Evolutionary conservation across 2,113 vertebrate genomes (phyloP), one percentile per base, ranked within the genome.

Genomic region (Cyprinodon variegatus): DNA sequence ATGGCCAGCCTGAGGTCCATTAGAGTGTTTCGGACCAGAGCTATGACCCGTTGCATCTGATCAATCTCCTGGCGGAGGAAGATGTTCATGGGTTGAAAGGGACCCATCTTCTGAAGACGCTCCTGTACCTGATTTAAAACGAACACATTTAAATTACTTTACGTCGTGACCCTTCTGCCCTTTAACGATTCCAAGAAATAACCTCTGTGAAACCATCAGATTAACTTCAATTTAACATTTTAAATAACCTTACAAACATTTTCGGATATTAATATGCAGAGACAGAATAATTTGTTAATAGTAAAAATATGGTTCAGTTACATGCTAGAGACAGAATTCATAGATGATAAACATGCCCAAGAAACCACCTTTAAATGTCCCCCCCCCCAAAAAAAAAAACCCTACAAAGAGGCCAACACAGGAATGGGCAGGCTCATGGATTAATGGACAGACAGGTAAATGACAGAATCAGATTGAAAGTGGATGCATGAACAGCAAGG

Each of bases 21-120:
- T 77, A 99, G 91, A 4, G 96, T 97, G 91, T 83, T 95, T 79
- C 96, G 93, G 64, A 99, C 97, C 63, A 97, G 92, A 37, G 89
- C 90, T 69, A 98, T 95, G 29, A 99, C 91, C 64, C 90, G 90
- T 85, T 97, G 96, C 96, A 99, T 98, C 38, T 95, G 92, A 70
- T 98, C 96, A 12, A 98, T 95, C 91, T 99, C 98, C 84, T 99
- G 97, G 37, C 95, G 91, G 71, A 99, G 93, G 93, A 99, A 98
- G 76, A 99, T 99, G 90, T 96, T 98, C 96, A 99, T 97, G 7
- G 98, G 97, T 83, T 96, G 95, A 77, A 98, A 94, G 0, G 94
- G 77, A 29, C 97, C 98, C 95, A 98, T 97, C 77, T 93, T 95
- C 81, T 93, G 94, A 12, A 99, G 93, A 68, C 93, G 94, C 70